Evolutionary conservation across 2,113 vertebrate species (phyloP).

Genomic region (Monopterus albus): DNA sequence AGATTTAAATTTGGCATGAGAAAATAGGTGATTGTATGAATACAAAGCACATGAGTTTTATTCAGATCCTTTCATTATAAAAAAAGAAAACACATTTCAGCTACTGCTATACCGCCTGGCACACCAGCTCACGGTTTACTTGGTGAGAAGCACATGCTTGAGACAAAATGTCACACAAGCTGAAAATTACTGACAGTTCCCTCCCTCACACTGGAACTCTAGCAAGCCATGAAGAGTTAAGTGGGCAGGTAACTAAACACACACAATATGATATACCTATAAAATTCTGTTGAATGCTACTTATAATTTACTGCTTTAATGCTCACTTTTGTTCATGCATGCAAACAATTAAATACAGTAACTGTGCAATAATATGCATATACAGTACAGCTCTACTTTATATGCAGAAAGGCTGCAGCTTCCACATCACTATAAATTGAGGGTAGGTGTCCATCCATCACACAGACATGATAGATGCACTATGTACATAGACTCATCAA

Average conservation of each 20-base stretch:
- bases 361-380: conserved; percentile 2
- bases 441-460: neutral
- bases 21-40: conserved; percentile 18
- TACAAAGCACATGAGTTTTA: conserved; percentile 19
- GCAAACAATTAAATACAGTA: neutral
- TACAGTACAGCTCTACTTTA: neutral
- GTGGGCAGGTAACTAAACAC: neutral
- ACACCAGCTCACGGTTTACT: too few relatives aligned
- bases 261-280: neutral
- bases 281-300: neutral
- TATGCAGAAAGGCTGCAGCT: neutral
- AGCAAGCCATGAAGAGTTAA: neutral
- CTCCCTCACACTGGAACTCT: neutral
- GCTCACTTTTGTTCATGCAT: neutral
- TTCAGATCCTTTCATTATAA: neutral
- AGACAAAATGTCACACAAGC: conserved; percentile 4
- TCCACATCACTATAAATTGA: neutral
- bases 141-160: too few relatives aligned
- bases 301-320: neutral
- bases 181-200: neutral
- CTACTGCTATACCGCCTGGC: too few relatives aligned
- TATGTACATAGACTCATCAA: conserved; percentile 11
- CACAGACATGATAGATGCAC: neutral
- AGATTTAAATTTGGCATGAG: conserved; percentile 15
- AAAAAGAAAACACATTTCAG: too few relatives aligned